Evolutionary conservation across 2,113 vertebrate genomes (phyloP).

Genomic region (Zosterops pallidus): DNA sequence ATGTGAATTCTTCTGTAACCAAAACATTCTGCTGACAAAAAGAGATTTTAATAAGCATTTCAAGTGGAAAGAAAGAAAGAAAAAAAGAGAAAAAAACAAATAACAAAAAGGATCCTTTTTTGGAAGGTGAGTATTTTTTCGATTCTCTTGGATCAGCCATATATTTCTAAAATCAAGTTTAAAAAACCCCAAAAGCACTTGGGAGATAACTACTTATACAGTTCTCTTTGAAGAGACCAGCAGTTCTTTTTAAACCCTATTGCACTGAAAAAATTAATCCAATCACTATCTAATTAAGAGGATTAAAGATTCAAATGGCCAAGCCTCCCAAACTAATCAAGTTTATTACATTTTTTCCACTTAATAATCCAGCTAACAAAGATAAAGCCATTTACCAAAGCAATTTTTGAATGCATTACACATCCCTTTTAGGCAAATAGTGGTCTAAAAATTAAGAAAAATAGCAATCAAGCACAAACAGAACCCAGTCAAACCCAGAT

Average conservation of each 20-base stretch:
- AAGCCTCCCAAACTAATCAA: constrained; percentile 45
- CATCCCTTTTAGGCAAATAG: constrained; percentile 6
- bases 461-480: background rate
- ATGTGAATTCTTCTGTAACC: background rate
- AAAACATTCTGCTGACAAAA: background rate
- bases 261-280: constrained; percentile 42
- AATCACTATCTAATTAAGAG: constrained; percentile 52
- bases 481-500: background rate
- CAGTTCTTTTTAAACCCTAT: background rate
- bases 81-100: background rate
- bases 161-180: background rate
- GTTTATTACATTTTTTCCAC: constrained; percentile 43
- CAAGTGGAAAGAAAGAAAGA: background rate
- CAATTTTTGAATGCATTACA: constrained; percentile 25
- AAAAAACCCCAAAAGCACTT: background rate
- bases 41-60: background rate
- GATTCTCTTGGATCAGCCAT: background rate
- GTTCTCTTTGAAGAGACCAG: constrained; percentile 12
- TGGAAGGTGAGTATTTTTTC: background rate
- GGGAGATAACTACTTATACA: background rate
- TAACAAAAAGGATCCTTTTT: background rate
- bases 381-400: constrained; percentile 43
- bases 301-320: constrained; percentile 43
- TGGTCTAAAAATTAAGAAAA: background rate
- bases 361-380: constrained; percentile 53